Conservation (phyloP, 1,140 invertebrate species). For the Calosoma granatense region DNA sequence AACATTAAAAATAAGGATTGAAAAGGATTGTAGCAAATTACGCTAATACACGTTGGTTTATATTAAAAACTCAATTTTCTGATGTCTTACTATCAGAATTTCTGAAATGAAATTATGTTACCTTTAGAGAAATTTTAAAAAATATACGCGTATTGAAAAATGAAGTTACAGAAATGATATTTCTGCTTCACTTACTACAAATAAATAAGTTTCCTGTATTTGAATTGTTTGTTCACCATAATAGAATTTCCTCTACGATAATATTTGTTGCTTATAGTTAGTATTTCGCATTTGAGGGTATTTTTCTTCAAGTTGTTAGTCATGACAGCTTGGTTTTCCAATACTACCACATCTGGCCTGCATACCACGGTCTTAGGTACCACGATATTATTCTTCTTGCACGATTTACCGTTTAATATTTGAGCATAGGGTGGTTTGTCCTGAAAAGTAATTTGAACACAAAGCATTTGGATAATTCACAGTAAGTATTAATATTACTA, state of each 20-base stretch:
- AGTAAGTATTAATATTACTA: too few relatives aligned
- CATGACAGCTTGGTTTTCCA: slow-evolving; percentile 27
- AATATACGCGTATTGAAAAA: too few relatives aligned
- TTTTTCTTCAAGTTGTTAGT: slow-evolving; percentile 17
- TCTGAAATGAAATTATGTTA: too few relatives aligned
- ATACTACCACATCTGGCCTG: slow-evolving; percentile 21
- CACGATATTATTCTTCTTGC: not conserved
- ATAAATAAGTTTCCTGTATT: slow-evolving; percentile 18
- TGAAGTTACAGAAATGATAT: too few relatives aligned
- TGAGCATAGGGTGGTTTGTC: not conserved
- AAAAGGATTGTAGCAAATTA: too few relatives aligned
- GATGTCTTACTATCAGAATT: too few relatives aligned
- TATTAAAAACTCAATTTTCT: too few relatives aligned
- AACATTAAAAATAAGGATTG: too few relatives aligned
- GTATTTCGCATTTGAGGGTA: slow-evolving; percentile 20
- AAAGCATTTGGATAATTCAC: too few relatives aligned
- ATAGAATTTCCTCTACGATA: slow-evolving; percentile 24
- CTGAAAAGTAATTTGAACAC: not conserved
- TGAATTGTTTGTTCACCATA: slow-evolving; percentile 19
- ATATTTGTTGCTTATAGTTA: slow-evolving; percentile 14
- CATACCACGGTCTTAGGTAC: slow-evolving; percentile 17
- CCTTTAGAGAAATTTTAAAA: too few relatives aligned
- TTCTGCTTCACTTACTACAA: slow-evolving; percentile 24
- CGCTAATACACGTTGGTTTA: too few relatives aligned
- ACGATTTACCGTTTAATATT: not conserved